Evolutionary conservation across 2,888 invertebrate genomes (phyloP), one percentile per base, ranked within the genome.

Genomic region (Scelioninae gen. 1): DNA sequence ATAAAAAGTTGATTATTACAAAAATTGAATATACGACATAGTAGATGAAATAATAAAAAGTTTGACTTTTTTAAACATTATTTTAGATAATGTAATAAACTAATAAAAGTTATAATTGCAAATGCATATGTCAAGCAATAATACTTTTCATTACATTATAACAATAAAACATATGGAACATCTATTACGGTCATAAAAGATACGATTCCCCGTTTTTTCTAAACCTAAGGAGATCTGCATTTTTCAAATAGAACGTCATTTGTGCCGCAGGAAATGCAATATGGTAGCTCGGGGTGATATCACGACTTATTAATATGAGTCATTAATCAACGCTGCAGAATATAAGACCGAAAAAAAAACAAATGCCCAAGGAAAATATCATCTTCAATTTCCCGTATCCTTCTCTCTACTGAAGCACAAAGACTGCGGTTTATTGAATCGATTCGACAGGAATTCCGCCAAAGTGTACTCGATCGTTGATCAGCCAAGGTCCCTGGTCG

Each of bases 251-350:
- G 15, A 60, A 63, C 62, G 69, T 72, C 78, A 65, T 79, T 72
- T 51, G 40, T 56, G 63, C 15, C 78, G 51, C 40, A 56, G 65
- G 58, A 79, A 72, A 72, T 65, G 34, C 34, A 65, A 72, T 58
- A 51, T 53, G 13, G 65, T 63, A 72, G 51, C 78, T 72, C 55
- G 53, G 63, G 51, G 56, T 82, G 82, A 82, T 82, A 82, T 82
- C 82, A 82, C 60, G 31, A 29, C 56, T 62, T 72, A 62, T 77
- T 77, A 72, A 82, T 82, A 60, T 68, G 82, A 82, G 15, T 82
- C 72, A 82, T 72, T 65, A 55, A 23, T 62, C 23, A 74, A 11
- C 43, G 40, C 34, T 3, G 56, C 11, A 34, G 23, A 49, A 31
- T n/a, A n/a, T n/a, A 40, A 72, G 38, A 31, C 7, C 8, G 34